Conservation (phyloP, 2,888 invertebrate species). For the Daptonema setosum region DNA sequence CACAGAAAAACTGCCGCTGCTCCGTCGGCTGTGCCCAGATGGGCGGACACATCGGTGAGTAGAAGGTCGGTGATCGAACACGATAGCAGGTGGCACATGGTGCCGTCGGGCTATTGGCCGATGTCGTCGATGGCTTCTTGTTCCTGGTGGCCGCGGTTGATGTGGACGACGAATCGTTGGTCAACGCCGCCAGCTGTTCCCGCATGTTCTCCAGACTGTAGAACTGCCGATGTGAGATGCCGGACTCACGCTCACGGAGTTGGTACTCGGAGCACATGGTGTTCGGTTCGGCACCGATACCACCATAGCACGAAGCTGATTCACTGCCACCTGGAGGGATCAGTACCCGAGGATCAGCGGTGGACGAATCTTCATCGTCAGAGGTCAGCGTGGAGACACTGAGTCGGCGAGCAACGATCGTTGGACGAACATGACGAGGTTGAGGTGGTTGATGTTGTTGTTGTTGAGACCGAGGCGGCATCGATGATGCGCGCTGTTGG, state of each 20-base stretch:
- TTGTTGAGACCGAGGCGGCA: too few relatives aligned
- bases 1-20: conserved; percentile 4
- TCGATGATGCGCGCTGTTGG: too few relatives aligned
- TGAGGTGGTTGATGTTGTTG: too few relatives aligned
- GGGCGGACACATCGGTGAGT: conserved; percentile 6
- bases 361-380: too few relatives aligned
- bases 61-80: conserved; percentile 7
- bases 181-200: not conserved
- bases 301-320: too few relatives aligned
- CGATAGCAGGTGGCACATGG: conserved; percentile 7
- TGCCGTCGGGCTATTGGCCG: not conserved
- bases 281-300: not conserved
- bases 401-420: too few relatives aligned
- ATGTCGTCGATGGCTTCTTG: not conserved
- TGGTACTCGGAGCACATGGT: not conserved
- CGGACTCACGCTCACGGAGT: not conserved
- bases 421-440: too few relatives aligned
- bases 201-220: not conserved
- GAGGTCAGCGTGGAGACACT: too few relatives aligned
- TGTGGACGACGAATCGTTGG: not conserved
- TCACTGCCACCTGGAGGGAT: too few relatives aligned
- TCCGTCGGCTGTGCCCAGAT: conserved; percentile 6
- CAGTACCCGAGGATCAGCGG: too few relatives aligned
- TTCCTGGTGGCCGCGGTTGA: not conserved
- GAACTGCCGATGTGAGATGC: not conserved